phyloP scores from a whole-genome alignment of 2,113 vertebrate genomes.

The Charadrius vociferus region DNA sequence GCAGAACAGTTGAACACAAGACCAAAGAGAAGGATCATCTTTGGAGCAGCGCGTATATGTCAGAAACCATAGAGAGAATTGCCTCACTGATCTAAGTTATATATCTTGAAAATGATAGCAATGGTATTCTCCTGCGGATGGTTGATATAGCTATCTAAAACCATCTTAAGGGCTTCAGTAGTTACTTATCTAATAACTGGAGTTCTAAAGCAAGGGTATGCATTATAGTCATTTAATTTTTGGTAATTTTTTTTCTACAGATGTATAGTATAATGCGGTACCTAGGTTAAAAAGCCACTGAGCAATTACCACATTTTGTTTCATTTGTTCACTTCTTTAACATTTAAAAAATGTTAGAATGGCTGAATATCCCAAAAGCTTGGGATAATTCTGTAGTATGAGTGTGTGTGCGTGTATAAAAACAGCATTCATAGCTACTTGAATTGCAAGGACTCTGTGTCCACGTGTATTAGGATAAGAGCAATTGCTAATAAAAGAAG shows the following conservation, averaged over 20 bases:
- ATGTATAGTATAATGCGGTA: not conserved
- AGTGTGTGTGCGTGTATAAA: not conserved
- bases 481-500: not conserved
- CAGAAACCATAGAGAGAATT: not conserved
- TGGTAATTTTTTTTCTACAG: not conserved
- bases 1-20: not conserved
- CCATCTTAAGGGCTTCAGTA: not conserved
- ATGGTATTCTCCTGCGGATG: not conserved
- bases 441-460: not conserved
- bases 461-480: not conserved
- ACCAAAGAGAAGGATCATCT: not conserved
- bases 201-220: not conserved
- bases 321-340: not conserved
- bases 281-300: not conserved
- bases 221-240: not conserved
- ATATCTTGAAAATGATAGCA: not conserved
- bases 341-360: not conserved
- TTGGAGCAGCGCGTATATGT: accelerated
- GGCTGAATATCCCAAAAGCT: not conserved
- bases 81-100: not conserved
- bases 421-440: not conserved
- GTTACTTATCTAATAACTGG: not conserved
- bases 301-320: not conserved
- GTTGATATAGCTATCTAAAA: not conserved
- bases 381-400: not conserved